These are phyloP conservation scores for Rhaphigaster nebulosa DNA, from an alignment of 2,888 invertebrate species.

Conservation along the genomic window DNA sequence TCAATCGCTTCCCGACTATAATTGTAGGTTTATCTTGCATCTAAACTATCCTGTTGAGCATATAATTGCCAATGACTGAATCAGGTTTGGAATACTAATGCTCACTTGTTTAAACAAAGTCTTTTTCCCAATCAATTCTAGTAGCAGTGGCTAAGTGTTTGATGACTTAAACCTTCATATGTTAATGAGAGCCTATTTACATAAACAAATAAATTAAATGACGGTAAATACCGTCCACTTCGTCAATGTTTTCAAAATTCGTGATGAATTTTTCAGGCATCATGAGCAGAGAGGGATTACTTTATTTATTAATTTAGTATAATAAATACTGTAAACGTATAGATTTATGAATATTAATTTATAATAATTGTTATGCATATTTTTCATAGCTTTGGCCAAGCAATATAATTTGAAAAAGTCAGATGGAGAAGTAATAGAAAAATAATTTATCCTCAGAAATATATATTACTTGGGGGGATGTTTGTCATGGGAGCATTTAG, in stretches of 20 bases:
- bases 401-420: no score
- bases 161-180: conserved; percentile 14
- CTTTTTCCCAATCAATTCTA: not conserved
- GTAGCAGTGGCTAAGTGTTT: not conserved
- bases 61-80: not conserved
- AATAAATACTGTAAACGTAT: no score
- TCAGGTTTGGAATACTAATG: not conserved
- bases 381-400: no score
- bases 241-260: not conserved
- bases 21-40: not conserved
- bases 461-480: no score
- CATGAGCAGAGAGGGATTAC: not conserved
- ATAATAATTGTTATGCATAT: no score
- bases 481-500: no score
- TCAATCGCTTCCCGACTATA: not conserved
- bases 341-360: no score
- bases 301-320: not conserved
- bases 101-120: conserved; percentile 2
- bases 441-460: no score
- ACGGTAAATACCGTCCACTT: not conserved
- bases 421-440: no score
- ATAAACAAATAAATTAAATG: conserved; percentile 25
- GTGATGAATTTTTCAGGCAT: not conserved
- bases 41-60: not conserved
- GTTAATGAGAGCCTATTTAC: not conserved